phyloP scores from a whole-genome alignment of 2,797 vertebrate genomes.

The Myotis vivesi region DNA sequence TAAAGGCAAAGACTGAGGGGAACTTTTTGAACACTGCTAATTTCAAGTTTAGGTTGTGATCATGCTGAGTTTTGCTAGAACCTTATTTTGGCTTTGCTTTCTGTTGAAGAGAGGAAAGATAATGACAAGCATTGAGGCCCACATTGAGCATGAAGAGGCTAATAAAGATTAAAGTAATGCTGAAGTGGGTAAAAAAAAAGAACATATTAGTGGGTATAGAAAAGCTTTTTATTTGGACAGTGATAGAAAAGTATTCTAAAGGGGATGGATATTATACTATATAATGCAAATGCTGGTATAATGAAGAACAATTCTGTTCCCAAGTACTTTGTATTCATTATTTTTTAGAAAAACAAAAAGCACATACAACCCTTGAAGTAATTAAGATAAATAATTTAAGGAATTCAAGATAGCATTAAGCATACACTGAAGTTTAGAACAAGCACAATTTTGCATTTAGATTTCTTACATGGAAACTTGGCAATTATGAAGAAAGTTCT shows the following conservation, averaged over 20 bases:
- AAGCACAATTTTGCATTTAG: slow-evolving; percentile 41
- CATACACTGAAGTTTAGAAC: slow-evolving; percentile 22
- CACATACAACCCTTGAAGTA: neutral
- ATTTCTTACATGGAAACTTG: slow-evolving; percentile 52
- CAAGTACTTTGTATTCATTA: slow-evolving; percentile 48
- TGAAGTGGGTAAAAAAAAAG: slow-evolving; percentile 33
- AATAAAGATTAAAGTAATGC: slow-evolving; percentile 48
- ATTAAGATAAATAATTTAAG: slow-evolving; percentile 72
- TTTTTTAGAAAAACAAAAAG: slow-evolving; percentile 58
- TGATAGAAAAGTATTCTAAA: slow-evolving; percentile 46
- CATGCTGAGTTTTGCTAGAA: neutral
- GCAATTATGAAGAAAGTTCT: slow-evolving; percentile 46
- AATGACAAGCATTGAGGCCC: neutral
- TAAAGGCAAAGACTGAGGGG: slow-evolving; percentile 13
- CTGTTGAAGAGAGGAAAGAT: slow-evolving; percentile 4
- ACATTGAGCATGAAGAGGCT: neutral
- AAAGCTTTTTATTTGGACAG: slow-evolving; percentile 56
- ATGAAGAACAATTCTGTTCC: neutral
- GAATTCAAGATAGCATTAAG: slow-evolving; percentile 36
- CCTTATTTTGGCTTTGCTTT: neutral
- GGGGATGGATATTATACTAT: slow-evolving; percentile 37
- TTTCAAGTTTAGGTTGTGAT: neutral
- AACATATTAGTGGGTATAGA: neutral
- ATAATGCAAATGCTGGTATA: slow-evolving; percentile 35
- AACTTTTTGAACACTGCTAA: neutral